These are phyloP conservation scores for Rhabdomys dilectus DNA, from an alignment of 2,113 vertebrate species.

Conservation along the genomic window DNA sequence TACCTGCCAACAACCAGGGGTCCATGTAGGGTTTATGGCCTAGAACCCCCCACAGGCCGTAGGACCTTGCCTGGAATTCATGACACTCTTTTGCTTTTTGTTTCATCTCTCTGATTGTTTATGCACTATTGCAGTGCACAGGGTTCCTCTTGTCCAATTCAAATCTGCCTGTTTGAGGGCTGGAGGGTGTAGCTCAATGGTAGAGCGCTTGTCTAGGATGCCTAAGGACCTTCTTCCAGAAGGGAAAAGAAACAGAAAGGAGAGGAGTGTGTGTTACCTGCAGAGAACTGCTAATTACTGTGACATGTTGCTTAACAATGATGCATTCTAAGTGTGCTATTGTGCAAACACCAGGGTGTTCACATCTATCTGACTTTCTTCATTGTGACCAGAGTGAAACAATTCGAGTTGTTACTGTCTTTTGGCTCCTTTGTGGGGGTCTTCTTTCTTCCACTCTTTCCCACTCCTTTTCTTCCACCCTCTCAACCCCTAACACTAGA, in stretches of 20 bases:
- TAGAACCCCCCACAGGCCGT: not conserved
- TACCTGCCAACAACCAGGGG: not conserved
- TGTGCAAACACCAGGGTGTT: not conserved
- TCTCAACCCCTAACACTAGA: too few relatives aligned
- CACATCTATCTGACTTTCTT: not conserved
- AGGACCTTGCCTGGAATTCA: not conserved
- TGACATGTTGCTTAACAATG: not conserved
- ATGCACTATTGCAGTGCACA: too few relatives aligned
- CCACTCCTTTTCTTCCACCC: too few relatives aligned
- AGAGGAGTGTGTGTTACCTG: not conserved
- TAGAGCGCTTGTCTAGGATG: not conserved
- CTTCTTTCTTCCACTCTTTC: too few relatives aligned
- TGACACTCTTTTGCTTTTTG: not conserved
- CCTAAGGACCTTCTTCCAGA: not conserved
- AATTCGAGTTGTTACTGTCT: not conserved
- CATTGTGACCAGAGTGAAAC: not conserved
- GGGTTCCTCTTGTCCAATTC: not conserved
- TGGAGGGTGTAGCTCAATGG: not conserved
- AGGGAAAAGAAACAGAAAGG: not conserved
- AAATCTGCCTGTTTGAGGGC: not conserved
- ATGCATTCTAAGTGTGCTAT: not conserved
- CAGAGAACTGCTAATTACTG: not conserved
- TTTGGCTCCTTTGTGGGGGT: too few relatives aligned
- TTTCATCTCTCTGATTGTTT: not conserved
- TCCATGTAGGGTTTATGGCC: not conserved